Base-by-base conservation (phyloP, 2,888 invertebrate species). In the Orthosia cruda region DNA sequence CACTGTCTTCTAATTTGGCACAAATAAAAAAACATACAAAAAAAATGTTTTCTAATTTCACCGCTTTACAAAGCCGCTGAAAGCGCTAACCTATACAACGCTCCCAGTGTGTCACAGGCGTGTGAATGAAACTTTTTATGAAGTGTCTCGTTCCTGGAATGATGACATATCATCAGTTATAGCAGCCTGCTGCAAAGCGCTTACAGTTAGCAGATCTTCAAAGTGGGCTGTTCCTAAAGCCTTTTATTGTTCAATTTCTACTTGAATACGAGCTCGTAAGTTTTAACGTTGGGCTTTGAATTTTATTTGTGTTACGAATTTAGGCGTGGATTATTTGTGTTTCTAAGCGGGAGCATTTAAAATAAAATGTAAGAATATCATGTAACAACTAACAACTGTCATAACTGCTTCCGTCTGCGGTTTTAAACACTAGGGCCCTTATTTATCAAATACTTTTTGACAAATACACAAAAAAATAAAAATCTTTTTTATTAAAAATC, bases 81-180 rank as follows among this genome's bases (percentile, higher is more conserved):
- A 83, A 81, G 59, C 71, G 84, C 84, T 75, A 20, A 15, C 16
- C 0, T 50, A 15, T 47, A 57, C 15, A 75, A 58, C 11, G 20
- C 11, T 18, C 3, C 7, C 69, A 59, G 54, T 64, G 26, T 55
- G 49, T 18, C 20, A 20, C 63, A 78, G 83, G 71, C 74, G 61
- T 64, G 66, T 32, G 61, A 64, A 66, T 71, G 13, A 74, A 84
- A 80, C 55, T 81, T 87, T 85, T 83, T 83, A 81, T 69, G 64
- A 70, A 71, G 61, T 74, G 64, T 63, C 49, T 50, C 80, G 62
- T 80, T 71, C 73, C 32, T 57, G 57, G 55, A 81, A 77, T 73
- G 73, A 81, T 84, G 76, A 83, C 62, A 65, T 50, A 75, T 81
- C 78, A 72, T 80, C 73, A 71, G 77, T 63, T 74, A 80, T 72